Conservation (phyloP, 2,113 vertebrate species). For the Alethe diademata region DNA sequence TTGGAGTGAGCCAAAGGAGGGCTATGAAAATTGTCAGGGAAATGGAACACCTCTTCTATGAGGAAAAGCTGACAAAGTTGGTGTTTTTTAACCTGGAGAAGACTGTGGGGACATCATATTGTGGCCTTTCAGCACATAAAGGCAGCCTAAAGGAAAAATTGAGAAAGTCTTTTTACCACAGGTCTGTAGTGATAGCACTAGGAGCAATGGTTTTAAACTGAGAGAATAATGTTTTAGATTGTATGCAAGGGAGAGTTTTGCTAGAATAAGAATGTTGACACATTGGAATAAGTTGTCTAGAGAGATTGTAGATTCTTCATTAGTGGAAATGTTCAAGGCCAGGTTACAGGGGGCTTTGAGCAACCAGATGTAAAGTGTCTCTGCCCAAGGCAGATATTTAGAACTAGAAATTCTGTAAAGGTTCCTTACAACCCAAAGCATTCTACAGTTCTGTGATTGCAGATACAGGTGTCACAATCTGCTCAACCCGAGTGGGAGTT, state of each 20-base stretch:
- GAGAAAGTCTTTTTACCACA: neutral
- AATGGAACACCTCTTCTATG: neutral
- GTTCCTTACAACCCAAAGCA: neutral
- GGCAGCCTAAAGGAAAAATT: neutral
- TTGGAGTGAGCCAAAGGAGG: neutral
- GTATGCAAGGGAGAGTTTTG: neutral
- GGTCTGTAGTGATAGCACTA: neutral
- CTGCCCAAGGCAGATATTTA: neutral
- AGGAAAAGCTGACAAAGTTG: neutral
- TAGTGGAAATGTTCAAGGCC: neutral
- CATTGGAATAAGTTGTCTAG: neutral
- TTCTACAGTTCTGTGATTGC: neutral
- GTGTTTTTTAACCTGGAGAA: neutral
- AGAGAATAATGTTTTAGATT: neutral
- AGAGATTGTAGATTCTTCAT: neutral
- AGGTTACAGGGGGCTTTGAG: rapidly evolving
- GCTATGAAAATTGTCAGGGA: neutral
- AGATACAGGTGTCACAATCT: too few relatives aligned
- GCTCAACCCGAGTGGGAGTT: too few relatives aligned
- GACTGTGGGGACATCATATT: neutral
- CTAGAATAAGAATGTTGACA: neutral
- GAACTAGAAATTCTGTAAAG: neutral
- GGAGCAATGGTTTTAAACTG: neutral
- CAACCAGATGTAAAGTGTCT: neutral
- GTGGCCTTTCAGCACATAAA: neutral